Conservation (phyloP, 2,797 vertebrate genomes). For the Urocyon cinereoargenteus region DNA sequence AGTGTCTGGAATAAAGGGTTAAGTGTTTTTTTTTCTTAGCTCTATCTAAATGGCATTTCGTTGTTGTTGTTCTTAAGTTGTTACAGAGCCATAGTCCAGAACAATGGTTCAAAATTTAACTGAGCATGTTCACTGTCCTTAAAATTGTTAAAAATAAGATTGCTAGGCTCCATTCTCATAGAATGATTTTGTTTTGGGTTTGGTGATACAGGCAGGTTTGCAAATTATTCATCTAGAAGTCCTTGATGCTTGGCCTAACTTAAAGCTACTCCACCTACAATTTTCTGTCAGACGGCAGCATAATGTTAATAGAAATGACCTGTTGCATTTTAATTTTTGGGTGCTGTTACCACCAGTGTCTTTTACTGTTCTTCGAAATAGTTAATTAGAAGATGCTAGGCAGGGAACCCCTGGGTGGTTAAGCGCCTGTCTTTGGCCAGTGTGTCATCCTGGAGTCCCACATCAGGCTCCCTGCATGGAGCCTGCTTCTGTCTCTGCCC, state of each 20-base stretch:
- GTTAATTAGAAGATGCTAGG: not conserved
- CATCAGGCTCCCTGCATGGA: too few relatives aligned
- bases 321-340: not conserved
- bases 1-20: not conserved
- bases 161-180: not conserved
- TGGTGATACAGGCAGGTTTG: not conserved
- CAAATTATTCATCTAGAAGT: not conserved
- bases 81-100: not conserved
- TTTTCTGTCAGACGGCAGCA: not conserved
- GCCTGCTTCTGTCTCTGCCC: too few relatives aligned
- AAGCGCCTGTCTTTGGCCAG: too few relatives aligned
- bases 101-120: not conserved
- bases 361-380: not conserved
- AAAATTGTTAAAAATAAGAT: constrained; percentile 35
- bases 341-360: not conserved
- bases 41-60: not conserved
- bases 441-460: too few relatives aligned
- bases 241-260: not conserved
- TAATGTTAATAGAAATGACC: not conserved
- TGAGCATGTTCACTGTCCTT: not conserved
- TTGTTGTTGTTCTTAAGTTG: constrained; percentile 43
- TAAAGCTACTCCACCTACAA: not conserved
- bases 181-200: not conserved
- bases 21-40: not conserved
- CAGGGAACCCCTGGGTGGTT: too few relatives aligned